Percentiles rank a stretch among this genome's conserved stretches.
Conservation (phyloP, 2,888 invertebrate genomes). For the Nesidiocoris tenuis region DNA sequence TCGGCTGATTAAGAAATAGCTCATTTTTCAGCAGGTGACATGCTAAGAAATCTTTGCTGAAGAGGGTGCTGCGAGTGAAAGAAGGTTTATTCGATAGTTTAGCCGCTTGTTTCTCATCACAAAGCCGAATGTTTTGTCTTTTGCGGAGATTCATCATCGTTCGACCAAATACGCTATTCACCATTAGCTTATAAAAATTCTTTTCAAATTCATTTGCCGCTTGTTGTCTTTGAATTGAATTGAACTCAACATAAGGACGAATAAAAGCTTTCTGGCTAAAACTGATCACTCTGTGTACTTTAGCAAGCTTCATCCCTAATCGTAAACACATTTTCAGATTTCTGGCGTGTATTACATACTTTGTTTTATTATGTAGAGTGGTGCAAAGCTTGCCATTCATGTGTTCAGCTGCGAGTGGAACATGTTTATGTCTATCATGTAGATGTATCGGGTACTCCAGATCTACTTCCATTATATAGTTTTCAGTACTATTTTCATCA, state of each 20-base stretch:
- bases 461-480: not conserved
- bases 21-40: not conserved
- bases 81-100: constrained; percentile 16
- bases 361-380: not conserved
- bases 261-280: not conserved
- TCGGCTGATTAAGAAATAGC: not conserved
- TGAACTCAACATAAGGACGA: constrained; percentile 25
- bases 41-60: not conserved
- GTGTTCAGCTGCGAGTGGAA: constrained; percentile 2
- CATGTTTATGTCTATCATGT: constrained; percentile 16
- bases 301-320: constrained; percentile 6
- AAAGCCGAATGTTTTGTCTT: constrained; percentile 1
- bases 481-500: not conserved
- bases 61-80: constrained; percentile 6
- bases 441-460: not conserved
- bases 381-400: not conserved
- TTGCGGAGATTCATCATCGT: constrained; percentile 28
- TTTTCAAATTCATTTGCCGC: constrained; percentile 19
- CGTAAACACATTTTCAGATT: constrained; percentile 8
- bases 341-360: constrained; percentile 7
- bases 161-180: constrained; percentile 17
- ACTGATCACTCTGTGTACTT: constrained; percentile 4
- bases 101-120: not conserved
- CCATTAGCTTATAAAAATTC: constrained; percentile 28
- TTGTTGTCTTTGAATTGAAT: constrained; percentile 4